A percentile compares a stretch with the other conserved stretches of the same genome.
Evolutionary conservation across 2,888 invertebrate genomes (phyloP).

Genomic region (Vanessa cardui): DNA sequence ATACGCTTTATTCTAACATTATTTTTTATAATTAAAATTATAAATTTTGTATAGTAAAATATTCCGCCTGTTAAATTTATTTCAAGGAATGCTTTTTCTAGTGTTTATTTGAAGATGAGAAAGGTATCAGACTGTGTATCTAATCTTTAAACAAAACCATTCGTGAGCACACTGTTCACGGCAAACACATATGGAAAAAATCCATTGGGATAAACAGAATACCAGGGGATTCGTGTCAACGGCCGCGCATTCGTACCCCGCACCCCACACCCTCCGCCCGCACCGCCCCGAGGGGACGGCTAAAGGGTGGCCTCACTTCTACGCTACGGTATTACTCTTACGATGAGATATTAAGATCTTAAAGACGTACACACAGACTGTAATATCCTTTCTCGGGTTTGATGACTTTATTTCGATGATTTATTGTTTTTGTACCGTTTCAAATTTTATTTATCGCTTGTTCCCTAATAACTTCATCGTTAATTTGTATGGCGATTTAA

Average conservation of each 20-base stretch:
- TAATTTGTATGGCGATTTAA: conserved; percentile 7
- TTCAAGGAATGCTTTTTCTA: not conserved
- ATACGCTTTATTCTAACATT: no score
- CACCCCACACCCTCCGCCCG: conserved; percentile 40
- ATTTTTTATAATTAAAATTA: no score
- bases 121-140: conserved; percentile 48
- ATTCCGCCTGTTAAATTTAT: no score
- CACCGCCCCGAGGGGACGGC: conserved; percentile 49
- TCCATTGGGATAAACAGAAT: conserved; percentile 73
- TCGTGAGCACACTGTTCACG: conserved; percentile 62
- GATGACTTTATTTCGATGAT: conserved; percentile 60
- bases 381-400: conserved; percentile 65
- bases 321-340: conserved; percentile 61
- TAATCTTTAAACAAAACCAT: conserved; percentile 65
- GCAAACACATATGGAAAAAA: conserved; percentile 70
- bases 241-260: conserved; percentile 65
- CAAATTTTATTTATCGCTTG: conserved; percentile 34
- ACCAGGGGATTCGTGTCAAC: conserved; percentile 77
- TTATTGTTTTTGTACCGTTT: conserved; percentile 42
- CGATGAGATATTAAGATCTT: conserved; percentile 71
- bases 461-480: conserved; percentile 15
- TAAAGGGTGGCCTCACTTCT: conserved; percentile 74
- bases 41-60: no score
- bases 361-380: conserved; percentile 63
- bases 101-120: conserved; percentile 34